Conservation (phyloP, 2,113 vertebrate species). For the Numida meleagris region DNA sequence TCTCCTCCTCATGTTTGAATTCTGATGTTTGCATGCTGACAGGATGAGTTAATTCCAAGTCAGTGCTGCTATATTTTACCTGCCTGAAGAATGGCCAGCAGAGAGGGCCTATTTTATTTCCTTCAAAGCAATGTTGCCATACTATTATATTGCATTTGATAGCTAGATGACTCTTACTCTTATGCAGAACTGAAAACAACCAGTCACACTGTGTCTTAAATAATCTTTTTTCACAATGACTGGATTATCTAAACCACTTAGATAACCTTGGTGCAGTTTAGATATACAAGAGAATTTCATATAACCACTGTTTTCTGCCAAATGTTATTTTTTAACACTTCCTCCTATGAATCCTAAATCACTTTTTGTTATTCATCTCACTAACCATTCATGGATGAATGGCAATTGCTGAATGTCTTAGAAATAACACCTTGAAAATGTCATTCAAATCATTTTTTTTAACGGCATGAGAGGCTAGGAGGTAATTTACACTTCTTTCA, state of each 20-base stretch:
- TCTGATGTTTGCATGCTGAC: background rate
- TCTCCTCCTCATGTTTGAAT: background rate
- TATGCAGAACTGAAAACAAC: constrained; percentile 28
- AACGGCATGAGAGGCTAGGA: constrained; percentile 57
- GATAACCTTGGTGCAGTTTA: constrained; percentile 44
- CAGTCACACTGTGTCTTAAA: constrained; percentile 8
- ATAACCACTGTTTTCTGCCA: constrained; percentile 32
- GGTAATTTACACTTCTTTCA: constrained; percentile 71
- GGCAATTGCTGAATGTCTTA: constrained; percentile 51
- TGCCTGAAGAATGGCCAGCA: background rate
- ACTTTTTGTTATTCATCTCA: constrained; percentile 68
- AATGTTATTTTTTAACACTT: constrained; percentile 66
- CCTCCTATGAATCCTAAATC: constrained; percentile 58
- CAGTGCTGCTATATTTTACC: background rate
- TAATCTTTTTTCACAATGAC: constrained; percentile 46
- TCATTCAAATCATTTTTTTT: constrained; percentile 52
- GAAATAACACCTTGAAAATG: constrained; percentile 61
- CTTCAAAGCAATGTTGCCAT: background rate
- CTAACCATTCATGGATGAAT: constrained; percentile 38
- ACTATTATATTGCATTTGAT: background rate
- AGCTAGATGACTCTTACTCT: constrained; percentile 11
- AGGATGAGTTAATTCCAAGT: constrained; percentile 6
- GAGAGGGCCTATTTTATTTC: background rate
- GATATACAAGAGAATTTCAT: constrained; percentile 53
- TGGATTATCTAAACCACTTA: constrained; percentile 57